Evolutionary conservation across 2,113 vertebrate genomes (phyloP).

Genomic region (Apistogramma diplotaenia): DNA sequence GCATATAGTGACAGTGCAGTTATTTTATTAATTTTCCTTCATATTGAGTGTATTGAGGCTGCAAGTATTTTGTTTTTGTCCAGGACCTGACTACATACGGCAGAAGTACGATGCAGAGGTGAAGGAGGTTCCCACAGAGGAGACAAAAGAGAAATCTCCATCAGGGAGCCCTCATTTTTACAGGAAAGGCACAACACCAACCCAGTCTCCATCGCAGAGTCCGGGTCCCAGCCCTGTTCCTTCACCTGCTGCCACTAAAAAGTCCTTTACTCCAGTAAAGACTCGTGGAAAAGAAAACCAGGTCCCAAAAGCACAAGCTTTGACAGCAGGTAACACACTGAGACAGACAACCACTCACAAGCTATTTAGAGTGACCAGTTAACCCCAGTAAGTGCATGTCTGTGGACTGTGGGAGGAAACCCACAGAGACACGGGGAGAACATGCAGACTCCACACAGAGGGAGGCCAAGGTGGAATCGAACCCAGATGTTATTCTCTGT

Average conservation of each 20-base stretch:
- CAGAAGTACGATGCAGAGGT: conserved; percentile 88
- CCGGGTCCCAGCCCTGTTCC: conserved; percentile 78
- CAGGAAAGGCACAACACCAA: conserved; percentile 93
- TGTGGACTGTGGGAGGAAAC: no score
- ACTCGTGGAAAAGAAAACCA: conserved; percentile 79
- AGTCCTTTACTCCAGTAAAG: conserved; percentile 72
- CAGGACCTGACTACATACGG: conserved; percentile 93
- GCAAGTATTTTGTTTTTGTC: neutral
- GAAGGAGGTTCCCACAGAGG: conserved; percentile 83
- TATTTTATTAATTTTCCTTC: no score
- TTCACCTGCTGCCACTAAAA: conserved; percentile 76
- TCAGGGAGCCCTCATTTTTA: conserved; percentile 96
- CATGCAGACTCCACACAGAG: no score
- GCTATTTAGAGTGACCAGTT: no score
- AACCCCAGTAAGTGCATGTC: no score
- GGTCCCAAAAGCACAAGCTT: conserved; percentile 68
- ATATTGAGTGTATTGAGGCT: neutral
- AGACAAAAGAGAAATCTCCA: conserved; percentile 85
- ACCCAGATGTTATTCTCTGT: no score
- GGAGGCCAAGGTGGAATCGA: no score
- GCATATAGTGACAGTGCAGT: no score
- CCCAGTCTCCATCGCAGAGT: conserved; percentile 81
- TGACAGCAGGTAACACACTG: conserved; percentile 69
- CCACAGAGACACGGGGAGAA: no score
- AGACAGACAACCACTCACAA: no score